Evolutionary conservation across 2,888 invertebrate genomes (phyloP).

Genomic region (Acleris holmiana): DNA sequence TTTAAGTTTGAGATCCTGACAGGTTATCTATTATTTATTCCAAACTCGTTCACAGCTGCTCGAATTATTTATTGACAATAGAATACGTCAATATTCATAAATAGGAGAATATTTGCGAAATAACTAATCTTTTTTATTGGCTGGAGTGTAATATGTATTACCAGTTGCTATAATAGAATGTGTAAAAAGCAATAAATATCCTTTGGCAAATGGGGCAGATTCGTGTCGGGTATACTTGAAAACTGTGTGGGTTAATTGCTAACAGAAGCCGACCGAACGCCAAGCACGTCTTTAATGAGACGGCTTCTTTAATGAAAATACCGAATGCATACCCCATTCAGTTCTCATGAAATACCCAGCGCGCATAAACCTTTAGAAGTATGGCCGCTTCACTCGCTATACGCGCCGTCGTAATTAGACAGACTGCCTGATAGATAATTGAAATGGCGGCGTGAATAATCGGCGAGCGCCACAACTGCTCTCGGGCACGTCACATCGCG

Average conservation of each 20-base stretch:
- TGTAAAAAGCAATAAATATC: constrained; percentile 43
- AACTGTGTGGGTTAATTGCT: constrained; percentile 77
- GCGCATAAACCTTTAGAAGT: constrained; percentile 33
- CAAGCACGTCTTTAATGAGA: constrained; percentile 77
- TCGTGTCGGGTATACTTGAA: constrained; percentile 66
- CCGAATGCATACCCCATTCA: constrained; percentile 62
- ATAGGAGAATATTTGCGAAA: constrained; percentile 18
- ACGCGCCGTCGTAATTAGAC: constrained; percentile 59
- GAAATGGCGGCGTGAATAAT: constrained; percentile 70
- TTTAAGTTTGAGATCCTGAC: constrained; percentile 25
- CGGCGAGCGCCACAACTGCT: constrained; percentile 57
- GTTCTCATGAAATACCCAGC: constrained; percentile 39
- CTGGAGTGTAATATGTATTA: constrained; percentile 34
- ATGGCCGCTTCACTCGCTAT: constrained; percentile 31
- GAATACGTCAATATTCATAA: constrained; percentile 30
- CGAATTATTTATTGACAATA: constrained; percentile 32
- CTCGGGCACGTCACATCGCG: constrained; percentile 68
- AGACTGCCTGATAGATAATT: constrained; percentile 65
- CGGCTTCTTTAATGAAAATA: constrained; percentile 80
- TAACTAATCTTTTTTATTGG: constrained; percentile 27
- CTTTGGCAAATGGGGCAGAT: constrained; percentile 62
- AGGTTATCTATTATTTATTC: constrained; percentile 34
- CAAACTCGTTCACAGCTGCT: constrained; percentile 8
- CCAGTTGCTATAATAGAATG: constrained; percentile 46
- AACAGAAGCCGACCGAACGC: constrained; percentile 61